A percentile compares a stretch with the other conserved stretches of the same genome.
phyloP scores from a whole-genome alignment of 35 echinoderm and acorn worm genomes.

The Eucidaris tribuloides region DNA sequence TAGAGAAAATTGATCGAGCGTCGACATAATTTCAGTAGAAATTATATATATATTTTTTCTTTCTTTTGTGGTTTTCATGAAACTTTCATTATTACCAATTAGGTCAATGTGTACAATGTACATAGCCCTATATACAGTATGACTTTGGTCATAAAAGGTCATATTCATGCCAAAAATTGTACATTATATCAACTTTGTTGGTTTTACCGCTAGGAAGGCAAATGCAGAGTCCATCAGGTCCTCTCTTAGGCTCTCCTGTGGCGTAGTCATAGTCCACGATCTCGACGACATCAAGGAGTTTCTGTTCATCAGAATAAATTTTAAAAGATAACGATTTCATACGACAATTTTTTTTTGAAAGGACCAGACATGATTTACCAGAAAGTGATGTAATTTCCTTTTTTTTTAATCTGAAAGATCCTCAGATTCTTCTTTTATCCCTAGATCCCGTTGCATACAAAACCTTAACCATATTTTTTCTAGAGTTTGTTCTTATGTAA shows the following conservation, averaged over 20 bases:
- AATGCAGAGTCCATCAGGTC: conserved; percentile 67
- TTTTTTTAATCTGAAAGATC: no score
- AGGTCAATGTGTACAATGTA: neutral
- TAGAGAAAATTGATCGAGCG: neutral
- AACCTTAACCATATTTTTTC: no score
- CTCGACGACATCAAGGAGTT: conserved; percentile 5
- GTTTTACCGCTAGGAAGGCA: conserved; percentile 51
- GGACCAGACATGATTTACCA: no score
- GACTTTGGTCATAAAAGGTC: neutral
- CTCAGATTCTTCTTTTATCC: no score
- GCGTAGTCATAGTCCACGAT: conserved; percentile 75
- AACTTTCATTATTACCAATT: neutral
- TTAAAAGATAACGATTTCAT: no score
- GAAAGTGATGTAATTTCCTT: no score
- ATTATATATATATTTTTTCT: neutral
- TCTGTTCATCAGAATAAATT: no score
- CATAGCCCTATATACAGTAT: neutral
- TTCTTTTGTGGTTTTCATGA: neutral
- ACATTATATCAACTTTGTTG: no score
- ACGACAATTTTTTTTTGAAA: no score
- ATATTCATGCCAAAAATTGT: neutral
- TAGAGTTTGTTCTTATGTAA: no score
- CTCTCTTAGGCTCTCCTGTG: conserved; percentile 73
- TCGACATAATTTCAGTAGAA: neutral
- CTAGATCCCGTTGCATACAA: no score